A percentile compares a stretch with the other conserved stretches of the same genome.
Conservation (phyloP, 2,113 vertebrate genomes). For the Megaceryle maxima region DNA sequence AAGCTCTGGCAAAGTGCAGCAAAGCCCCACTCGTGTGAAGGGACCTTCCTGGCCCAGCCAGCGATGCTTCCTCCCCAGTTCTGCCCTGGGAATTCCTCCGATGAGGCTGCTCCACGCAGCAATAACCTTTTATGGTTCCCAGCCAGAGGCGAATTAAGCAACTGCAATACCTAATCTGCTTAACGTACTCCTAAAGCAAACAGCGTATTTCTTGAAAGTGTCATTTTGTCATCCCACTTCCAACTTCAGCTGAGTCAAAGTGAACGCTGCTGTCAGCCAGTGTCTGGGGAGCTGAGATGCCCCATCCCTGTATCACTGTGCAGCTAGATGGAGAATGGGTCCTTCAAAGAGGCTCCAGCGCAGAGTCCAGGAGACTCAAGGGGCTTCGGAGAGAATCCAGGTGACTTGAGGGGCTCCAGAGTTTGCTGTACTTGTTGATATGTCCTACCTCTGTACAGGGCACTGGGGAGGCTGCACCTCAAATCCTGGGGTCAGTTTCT, state of each 20-base stretch:
- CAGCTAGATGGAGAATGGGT: rapidly evolving
- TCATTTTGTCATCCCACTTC: conserved; percentile 9
- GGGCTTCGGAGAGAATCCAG: neutral
- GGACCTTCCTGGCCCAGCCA: neutral
- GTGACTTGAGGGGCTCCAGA: neutral
- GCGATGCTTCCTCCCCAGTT: neutral
- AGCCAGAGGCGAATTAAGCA: conserved; percentile 15
- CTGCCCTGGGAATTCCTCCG: conserved; percentile 54
- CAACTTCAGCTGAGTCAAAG: neutral
- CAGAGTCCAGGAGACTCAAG: neutral
- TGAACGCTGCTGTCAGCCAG: neutral
- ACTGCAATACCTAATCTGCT: conserved; percentile 34
- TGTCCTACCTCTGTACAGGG: no score
- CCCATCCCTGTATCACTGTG: neutral
- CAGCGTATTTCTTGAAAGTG: neutral
- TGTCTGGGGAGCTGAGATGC: neutral
- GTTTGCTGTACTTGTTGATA: neutral
- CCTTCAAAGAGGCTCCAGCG: neutral
- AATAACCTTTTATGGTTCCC: conserved; percentile 75
- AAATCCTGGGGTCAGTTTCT: no score
- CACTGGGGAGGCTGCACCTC: no score
- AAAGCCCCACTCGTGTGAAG: neutral
- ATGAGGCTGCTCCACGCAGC: conserved; percentile 12
- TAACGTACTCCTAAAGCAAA: conserved; percentile 42
- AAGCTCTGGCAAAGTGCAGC: neutral